A percentile compares a stretch with the other conserved stretches of the same genome.
Evolutionary conservation across 2,113 vertebrate genomes (phyloP).

Genomic region (Sinosuthora webbiana): DNA sequence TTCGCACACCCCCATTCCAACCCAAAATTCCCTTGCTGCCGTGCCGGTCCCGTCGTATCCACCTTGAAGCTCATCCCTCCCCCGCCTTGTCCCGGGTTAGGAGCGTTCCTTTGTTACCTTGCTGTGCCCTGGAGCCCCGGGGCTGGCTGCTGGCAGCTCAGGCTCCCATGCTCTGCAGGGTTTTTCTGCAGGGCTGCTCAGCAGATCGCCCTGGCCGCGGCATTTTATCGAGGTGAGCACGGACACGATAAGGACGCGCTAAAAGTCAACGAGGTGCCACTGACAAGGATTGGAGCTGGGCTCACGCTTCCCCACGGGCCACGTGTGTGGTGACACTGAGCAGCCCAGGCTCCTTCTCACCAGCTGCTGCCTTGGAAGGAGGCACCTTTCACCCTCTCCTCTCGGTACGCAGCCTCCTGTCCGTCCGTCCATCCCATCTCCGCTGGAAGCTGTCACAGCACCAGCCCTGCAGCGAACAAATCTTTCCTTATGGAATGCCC

Average conservation of each 20-base stretch:
- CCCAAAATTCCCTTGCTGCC: neutral
- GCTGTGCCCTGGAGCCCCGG: neutral
- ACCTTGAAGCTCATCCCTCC: fast-evolving
- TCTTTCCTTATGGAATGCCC: fast-evolving
- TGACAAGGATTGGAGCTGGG: slow-evolving; percentile 49
- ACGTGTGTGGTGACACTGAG: slow-evolving; percentile 4
- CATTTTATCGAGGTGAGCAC: slow-evolving; percentile 76
- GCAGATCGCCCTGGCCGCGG: slow-evolving; percentile 29
- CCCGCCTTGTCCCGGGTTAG: fast-evolving
- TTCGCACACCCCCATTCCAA: neutral
- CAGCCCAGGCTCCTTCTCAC: neutral
- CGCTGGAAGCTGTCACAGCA: neutral
- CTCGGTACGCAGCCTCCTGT: neutral
- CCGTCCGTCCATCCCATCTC: neutral
- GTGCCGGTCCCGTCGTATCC: fast-evolving
- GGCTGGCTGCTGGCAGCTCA: neutral
- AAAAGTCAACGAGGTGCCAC: slow-evolving; percentile 72
- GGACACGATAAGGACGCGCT: slow-evolving; percentile 63
- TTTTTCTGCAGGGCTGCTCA: neutral
- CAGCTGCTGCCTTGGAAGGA: neutral
- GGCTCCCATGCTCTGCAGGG: neutral
- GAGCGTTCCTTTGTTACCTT: neutral
- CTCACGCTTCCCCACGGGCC: neutral
- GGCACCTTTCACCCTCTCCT: neutral
- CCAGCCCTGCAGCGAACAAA: neutral